Evolutionary conservation across 92 coral and sea anemone species (phyloP), one percentile per base, ranked within the genome.

Genomic region (Bergia puertoricense): DNA sequence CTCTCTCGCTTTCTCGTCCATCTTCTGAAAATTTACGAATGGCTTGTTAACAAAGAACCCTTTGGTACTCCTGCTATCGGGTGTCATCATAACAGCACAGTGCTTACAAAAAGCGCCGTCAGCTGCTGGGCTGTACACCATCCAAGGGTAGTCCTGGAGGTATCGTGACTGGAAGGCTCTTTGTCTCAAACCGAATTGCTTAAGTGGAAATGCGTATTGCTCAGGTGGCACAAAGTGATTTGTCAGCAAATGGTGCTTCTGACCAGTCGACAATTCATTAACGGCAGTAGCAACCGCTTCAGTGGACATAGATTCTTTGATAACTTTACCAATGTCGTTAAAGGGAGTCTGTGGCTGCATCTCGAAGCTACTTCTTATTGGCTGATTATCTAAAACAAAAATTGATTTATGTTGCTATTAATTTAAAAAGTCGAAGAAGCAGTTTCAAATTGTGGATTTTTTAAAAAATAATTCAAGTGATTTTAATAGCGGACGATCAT

Each of bases 21-120:
- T 81, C 74, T 81, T 81, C n/a, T 81, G 37, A 81, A 81, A 57
- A 81, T 59, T 56, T 80, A 37, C 50, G 11, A 80, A 80, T 37
- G 85, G 85, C 85, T 80, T 39, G 85, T 80, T 57, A 13, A 80
- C 85, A 80, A 80, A 80, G 71, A 80, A 80, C 85, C 85, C 48
- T 80, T 80, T 80, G 82, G 5, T 79, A 79, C 68, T 79, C 83
- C 83, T 79, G 69, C 39, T 79, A 23, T 50, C 71, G 69, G 83
- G 15, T 79, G 71, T 79, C 83, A 79, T 79, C 71, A 79, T 79
- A 79, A 79, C 11, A 79, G 83, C 71, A 79, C 83, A 79, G 45
- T 54, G 71, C 83, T 79, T 54, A 79, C 83, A 79, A 54, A 54
- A 79, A 54, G 83, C 83, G 39, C 83, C 83, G 37, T 79, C 83